A percentile compares a stretch with the other conserved stretches of the same genome.
Evolutionary conservation across 30 jellyfish, hydroid and myxozoan species (phyloP).

Genomic region (Turritopsis rubra): DNA sequence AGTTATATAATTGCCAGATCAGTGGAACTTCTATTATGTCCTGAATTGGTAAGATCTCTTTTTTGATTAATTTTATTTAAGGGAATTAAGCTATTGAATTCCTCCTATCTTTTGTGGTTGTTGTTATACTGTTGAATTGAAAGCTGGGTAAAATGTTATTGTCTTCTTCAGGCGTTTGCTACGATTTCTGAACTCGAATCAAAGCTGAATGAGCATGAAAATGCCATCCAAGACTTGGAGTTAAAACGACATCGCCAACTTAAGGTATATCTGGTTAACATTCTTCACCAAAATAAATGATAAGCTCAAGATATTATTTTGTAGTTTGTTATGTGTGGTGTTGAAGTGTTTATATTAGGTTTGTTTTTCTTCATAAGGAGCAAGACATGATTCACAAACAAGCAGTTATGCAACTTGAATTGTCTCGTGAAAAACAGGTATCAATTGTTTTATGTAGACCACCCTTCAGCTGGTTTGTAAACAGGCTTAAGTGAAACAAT

Average conservation of each 20-base stretch:
- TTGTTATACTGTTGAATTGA: too few species aligned
- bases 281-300: neutral
- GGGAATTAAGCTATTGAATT: too few species aligned
- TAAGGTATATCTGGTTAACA: conserved; percentile 18
- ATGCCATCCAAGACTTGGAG: conserved; percentile 50
- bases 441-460: too few species aligned
- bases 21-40: too few species aligned
- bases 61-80: too few species aligned
- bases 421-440: conserved; percentile 14
- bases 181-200: conserved; percentile 46
- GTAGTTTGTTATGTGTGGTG: neutral
- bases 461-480: too few species aligned
- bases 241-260: conserved; percentile 52
- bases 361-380: conserved; percentile 8
- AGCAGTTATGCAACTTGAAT: conserved; percentile 12
- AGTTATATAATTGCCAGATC: too few species aligned
- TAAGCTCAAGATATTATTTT: neutral
- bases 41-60: too few species aligned
- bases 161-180: conserved; percentile 33
- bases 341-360: neutral
- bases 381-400: neutral
- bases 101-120: too few species aligned
- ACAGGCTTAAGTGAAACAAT: too few species aligned
- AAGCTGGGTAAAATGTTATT: neutral
- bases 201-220: conserved; percentile 34